These are phyloP conservation scores for Littorina saxatilis DNA, from an alignment of 1,140 invertebrate genomes.

Conservation along the genomic window DNA sequence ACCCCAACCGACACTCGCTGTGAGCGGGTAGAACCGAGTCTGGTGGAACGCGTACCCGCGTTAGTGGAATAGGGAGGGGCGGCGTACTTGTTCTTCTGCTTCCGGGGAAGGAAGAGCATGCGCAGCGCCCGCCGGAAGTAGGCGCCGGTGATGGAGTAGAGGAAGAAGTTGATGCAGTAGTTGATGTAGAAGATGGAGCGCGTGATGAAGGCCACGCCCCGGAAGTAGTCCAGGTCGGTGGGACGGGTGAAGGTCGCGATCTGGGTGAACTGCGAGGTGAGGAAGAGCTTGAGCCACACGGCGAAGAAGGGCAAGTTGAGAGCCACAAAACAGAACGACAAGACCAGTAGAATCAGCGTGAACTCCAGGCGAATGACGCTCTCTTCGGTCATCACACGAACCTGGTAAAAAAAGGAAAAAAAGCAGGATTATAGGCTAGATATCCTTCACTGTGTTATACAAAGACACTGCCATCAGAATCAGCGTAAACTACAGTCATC, in stretches of 20 bases:
- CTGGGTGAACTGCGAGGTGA: conserved; percentile 32
- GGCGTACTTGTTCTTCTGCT: conserved; percentile 17
- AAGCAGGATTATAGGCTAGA: no score
- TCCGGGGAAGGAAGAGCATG: conserved; percentile 24
- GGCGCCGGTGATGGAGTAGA: conserved; percentile 61
- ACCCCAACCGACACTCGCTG: no score
- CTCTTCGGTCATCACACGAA: conserved; percentile 59
- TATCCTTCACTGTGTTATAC: no score
- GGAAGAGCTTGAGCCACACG: conserved; percentile 60
- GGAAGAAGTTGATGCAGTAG: conserved; percentile 58
- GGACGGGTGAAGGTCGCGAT: not conserved
- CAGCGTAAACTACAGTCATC: no score
- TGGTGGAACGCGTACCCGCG: no score
- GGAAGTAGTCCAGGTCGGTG: conserved; percentile 35
- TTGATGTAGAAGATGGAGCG: conserved; percentile 36
- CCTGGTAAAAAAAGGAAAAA: no score
- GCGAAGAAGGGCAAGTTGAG: conserved; percentile 66
- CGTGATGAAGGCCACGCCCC: conserved; percentile 39
- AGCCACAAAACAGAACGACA: conserved; percentile 60
- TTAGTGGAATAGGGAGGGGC: no score
- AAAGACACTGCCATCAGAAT: no score
- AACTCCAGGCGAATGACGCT: conserved; percentile 65
- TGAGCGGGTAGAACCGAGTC: no score
- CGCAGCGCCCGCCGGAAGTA: conserved; percentile 44
- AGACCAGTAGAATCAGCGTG: conserved; percentile 59